Evolutionary conservation across 2,113 vertebrate species (phyloP), one percentile per base, ranked within the genome.

Genomic region (Ptilorrhoa leucosticta): DNA sequence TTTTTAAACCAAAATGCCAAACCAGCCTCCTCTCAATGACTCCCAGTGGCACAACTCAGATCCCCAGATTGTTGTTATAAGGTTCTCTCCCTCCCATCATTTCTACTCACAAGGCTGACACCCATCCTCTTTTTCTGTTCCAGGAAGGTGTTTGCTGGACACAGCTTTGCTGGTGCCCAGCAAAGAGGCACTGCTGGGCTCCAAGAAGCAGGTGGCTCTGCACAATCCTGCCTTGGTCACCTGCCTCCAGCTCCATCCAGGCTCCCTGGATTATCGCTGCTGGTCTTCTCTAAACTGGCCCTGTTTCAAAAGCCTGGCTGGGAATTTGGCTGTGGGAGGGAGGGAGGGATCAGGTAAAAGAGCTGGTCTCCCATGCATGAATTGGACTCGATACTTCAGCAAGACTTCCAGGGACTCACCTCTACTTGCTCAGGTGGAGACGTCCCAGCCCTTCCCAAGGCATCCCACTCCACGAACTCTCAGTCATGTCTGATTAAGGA

Each of bases 401-500:
- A 89, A 68, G 50, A 91, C 48, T 82, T 40, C 83, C 91, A 89
- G 79, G 61, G 90, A 97, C 97, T 97, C 96, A 97, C 97, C 97
- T 97, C 86, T 96, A 48, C 86, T 93, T 48, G 86, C 86, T 56
- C 87, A 93, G 87, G 89, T 90, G 94, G 48, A 93, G 95, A 92
- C n/a, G 27, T 93, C 94, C 92, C 83, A 95, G 89, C 83, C 93
- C 84, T 95, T 95, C 90, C 78, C 89, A 94, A 73, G 90, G 91
- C 92, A 92, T 95, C 95, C 88, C 85, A 92, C 65, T 95, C 68
- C 48, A 15, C 2, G 60, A 92, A 88, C 77, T 96, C 15, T 35
- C 94, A 94, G 95, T 94, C 94, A 91, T 4, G 77, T 96, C 96
- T 97, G 93, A 96, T 96, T 94, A 96, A 95, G 93, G 87, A 95